Conservation (phyloP, 2,888 invertebrate genomes). For the Blastobasis adustella region DNA sequence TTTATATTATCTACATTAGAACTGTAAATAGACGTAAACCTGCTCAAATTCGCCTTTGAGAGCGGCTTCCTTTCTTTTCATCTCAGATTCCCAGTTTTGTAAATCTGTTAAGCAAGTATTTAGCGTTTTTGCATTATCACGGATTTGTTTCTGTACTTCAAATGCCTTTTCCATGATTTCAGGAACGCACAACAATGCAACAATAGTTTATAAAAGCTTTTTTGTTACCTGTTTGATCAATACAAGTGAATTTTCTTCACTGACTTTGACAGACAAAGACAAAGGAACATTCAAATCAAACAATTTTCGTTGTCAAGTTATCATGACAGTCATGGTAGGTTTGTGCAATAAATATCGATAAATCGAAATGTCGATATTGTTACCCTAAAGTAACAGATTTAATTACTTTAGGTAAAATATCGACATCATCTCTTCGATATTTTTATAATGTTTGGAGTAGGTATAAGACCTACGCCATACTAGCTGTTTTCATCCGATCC, state of each 20-base stretch:
- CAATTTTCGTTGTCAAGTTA: too few relatives aligned
- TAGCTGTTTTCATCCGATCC: too few relatives aligned
- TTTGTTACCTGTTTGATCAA: constrained; percentile 47
- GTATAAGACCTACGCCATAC: too few relatives aligned
- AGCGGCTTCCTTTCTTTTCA: constrained; percentile 81
- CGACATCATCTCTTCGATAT: too few relatives aligned
- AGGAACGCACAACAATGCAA: constrained; percentile 16
- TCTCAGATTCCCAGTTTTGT: constrained; percentile 81
- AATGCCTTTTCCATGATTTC: constrained; percentile 76
- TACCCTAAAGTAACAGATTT: too few relatives aligned
- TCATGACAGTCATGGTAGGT: background rate
- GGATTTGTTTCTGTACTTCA: constrained; percentile 80
- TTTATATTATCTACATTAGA: too few relatives aligned
- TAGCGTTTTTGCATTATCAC: constrained; percentile 82
- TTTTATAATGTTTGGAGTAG: too few relatives aligned
- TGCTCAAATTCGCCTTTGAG: constrained; percentile 64
- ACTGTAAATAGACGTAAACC: constrained; percentile 36
- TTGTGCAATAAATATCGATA: background rate
- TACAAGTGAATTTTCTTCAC: constrained; percentile 22
- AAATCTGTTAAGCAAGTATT: constrained; percentile 82
- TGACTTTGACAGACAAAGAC: background rate
- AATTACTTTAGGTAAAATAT: too few relatives aligned
- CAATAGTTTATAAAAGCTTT: constrained; percentile 19
- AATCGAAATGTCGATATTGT: too few relatives aligned
- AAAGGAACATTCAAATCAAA: constrained; percentile 1